These are phyloP conservation scores for Wasmannia auropunctata DNA, from an alignment of 1,140 invertebrate genomes.

Conservation along the genomic window DNA sequence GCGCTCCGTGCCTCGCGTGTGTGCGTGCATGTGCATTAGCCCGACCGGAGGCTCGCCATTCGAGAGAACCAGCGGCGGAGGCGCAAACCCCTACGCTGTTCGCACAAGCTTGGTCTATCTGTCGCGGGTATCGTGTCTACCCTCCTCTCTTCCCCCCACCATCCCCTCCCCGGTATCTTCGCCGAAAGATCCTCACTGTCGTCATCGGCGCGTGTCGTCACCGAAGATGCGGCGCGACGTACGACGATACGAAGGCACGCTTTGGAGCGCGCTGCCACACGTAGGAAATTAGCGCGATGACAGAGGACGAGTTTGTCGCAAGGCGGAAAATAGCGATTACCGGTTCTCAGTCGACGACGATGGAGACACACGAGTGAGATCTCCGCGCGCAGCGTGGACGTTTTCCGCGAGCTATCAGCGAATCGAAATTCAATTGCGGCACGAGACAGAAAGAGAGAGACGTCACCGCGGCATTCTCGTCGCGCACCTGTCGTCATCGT, in stretches of 20 bases:
- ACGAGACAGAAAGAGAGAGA: not conserved
- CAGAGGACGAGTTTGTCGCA: not conserved
- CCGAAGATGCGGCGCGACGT: not conserved
- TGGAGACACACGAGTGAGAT: not conserved
- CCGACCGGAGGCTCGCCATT: conserved; percentile 67
- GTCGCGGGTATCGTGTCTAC: not conserved
- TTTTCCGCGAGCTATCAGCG: not conserved
- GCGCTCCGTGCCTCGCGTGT: not conserved
- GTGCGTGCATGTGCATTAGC: not conserved
- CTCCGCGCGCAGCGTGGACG: not conserved
- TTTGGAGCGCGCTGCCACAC: not conserved
- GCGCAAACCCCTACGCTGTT: conserved; percentile 50
- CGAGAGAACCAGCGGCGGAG: conserved; percentile 65
- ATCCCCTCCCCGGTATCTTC: not conserved
- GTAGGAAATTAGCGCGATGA: not conserved
- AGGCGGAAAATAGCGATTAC: not conserved
- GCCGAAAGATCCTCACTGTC: not conserved
- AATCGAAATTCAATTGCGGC: not conserved
- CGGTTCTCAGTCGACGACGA: not conserved
- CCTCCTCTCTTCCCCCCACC: no score
- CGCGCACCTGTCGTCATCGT: conserved; percentile 74
- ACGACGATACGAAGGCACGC: not conserved
- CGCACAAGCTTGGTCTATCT: not conserved
- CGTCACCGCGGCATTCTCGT: conserved; percentile 43
- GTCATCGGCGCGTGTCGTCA: conserved; percentile 8